A percentile compares a stretch with the other conserved stretches of the same genome.
Evolutionary conservation across 2,888 invertebrate genomes (phyloP).

Genomic region (Elmis aenea): DNA sequence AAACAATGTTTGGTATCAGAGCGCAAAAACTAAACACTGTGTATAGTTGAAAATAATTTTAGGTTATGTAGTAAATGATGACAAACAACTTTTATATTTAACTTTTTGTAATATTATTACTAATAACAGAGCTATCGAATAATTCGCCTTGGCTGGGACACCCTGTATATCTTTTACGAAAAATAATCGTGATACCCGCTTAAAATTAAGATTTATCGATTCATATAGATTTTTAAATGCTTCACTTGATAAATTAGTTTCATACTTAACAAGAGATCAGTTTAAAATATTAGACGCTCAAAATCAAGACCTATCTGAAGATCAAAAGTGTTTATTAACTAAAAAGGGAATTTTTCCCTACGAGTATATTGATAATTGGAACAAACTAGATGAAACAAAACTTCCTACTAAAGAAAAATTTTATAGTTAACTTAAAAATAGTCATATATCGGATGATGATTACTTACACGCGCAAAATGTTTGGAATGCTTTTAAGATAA

Average conservation of each 20-base stretch:
- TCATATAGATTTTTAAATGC: constrained; percentile 11
- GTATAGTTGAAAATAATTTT: no score
- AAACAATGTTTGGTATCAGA: no score
- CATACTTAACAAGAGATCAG: constrained; percentile 3
- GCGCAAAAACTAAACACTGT: no score
- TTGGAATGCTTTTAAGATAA: constrained; percentile 33
- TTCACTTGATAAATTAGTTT: constrained; percentile 6
- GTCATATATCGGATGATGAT: constrained; percentile 23
- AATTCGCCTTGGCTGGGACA: no score
- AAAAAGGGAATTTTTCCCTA: constrained; percentile 32
- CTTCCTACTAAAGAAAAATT: constrained; percentile 27
- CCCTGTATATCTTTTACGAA: constrained; percentile 21
- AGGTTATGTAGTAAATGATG: no score
- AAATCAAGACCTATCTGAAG: neutral
- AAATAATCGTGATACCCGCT: neutral
- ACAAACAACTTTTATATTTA: no score
- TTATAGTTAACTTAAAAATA: constrained; percentile 24
- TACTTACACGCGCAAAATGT: constrained; percentile 35
- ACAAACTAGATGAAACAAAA: constrained; percentile 18
- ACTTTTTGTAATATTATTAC: no score
- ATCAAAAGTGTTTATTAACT: constrained; percentile 7
- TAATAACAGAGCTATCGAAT: no score
- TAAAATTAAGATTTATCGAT: constrained; percentile 7
- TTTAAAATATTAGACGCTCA: constrained; percentile 1
- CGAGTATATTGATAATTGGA: constrained; percentile 23